Base-by-base conservation (phyloP, 2,888 invertebrate species). In the Horisme vitalbata region DNA sequence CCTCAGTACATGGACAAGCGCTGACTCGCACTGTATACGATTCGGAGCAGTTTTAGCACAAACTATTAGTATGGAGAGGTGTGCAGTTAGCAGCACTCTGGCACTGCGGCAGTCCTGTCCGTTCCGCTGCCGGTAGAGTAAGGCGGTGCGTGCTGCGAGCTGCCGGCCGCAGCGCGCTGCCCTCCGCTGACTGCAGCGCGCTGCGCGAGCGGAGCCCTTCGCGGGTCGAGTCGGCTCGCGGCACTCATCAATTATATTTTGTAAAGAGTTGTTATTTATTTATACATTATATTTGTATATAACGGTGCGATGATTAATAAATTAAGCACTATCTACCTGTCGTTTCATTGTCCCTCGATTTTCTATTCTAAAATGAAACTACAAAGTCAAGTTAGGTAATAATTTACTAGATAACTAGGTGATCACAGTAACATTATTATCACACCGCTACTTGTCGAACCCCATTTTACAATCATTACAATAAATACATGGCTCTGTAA, bases 281-380 rank as follows among this genome's bases (percentile, higher is more conserved):
- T 86, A 87, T 86, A 86, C 84, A 83, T 83, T 78, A 74, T 86
- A 86, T 87, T 85, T 87, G 83, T 87, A 87, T 83, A 85, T 86
- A 84, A 85, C 70, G 80, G 86, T 85, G 86, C 86, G 83, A 84
- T 71, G 62, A 80, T 81, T 78, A 83, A 83, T 82, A 84, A 84
- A 86, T 77, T 79, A 79, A 80, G 86, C 85, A 85, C 86, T 83
- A 75, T 64, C 68, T 65, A 68, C 2, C 9, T 0, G 32, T 36
- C 33, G 71, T 82, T 77, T 82, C 35, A 79, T 79, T 83, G 65
- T 3, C 14, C 34, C 10, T n/a, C 9, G 31, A 11, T 4, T 10
- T 2, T n/a, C 3, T 8, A 24, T 8, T 3, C 4, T 36, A 5
- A 33, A 45, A 38, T 38, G 6, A 45, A 38, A 45, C n/a, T 2